These are phyloP conservation scores for Coracias cyanogaster DNA, from an alignment of 2,797 vertebrate species.

Conservation along the genomic window DNA sequence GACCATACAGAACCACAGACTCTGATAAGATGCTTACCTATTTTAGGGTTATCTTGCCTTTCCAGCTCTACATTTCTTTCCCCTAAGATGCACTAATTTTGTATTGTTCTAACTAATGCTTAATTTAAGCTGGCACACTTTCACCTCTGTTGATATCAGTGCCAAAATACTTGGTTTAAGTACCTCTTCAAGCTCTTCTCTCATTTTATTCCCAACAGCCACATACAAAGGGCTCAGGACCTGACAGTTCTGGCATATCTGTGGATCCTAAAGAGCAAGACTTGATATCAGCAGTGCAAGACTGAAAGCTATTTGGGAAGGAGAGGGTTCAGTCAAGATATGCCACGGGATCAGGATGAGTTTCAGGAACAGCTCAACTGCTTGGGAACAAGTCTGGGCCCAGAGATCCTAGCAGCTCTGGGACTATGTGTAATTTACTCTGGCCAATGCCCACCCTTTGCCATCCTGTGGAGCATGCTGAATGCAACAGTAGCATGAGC, in stretches of 20 bases:
- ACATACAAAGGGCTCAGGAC: neutral
- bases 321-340: neutral
- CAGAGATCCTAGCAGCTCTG: neutral
- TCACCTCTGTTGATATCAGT: neutral
- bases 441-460: neutral
- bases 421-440: neutral
- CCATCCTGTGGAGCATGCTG: neutral
- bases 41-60: slow-evolving; percentile 57
- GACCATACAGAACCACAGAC: neutral
- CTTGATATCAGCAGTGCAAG: neutral
- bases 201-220: neutral
- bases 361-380: neutral
- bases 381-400: neutral
- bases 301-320: neutral
- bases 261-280: neutral
- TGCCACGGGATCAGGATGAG: neutral
- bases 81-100: neutral
- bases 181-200: neutral
- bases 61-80: slow-evolving; percentile 20
- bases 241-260: neutral
- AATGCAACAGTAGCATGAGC: neutral
- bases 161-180: neutral
- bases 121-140: neutral
- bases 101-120: neutral
- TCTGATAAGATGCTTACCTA: slow-evolving; percentile 52